Evolutionary conservation across 2,797 vertebrate genomes (phyloP), one percentile per base, ranked within the genome.

Genomic region (Sebastes elongatus): DNA sequence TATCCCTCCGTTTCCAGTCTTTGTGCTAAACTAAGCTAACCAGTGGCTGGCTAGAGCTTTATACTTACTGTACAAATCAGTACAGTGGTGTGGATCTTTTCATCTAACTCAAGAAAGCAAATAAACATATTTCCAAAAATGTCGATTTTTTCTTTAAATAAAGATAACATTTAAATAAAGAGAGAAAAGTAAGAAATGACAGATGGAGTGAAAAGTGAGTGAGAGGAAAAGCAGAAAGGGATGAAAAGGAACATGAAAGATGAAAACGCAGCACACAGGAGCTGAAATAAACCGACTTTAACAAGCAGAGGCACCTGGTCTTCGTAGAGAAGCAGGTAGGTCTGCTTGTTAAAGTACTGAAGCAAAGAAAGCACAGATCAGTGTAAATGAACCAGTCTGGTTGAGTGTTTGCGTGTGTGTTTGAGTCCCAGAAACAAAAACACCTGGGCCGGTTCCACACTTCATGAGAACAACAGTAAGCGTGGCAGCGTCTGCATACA

Each of bases 381-480:
- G 63, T 70, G 27, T 57, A 59, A 84, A 73, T 52, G 11, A 68
- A 65, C 42, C 53, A 38, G 23, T 59, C 83, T 71, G 76, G 67
- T n/a, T 20, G 23, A 9, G 56, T 35, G 74, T 67, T 64, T 46
- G 68, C 27, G 59, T 33, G 18, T 46, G 66, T 61, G 64, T 10
- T 25, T 8, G 7, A 57, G 5, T 25, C 32, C 9, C 14, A 66
- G 67, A 68, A 49, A 56, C 61, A 63, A 76, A 42, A 88, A 90
- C 89, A 91, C 84, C 80, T 87, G 86, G 85, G 81, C 55, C 74
- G 79, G 80, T 83, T 81, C 68, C 79, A 72, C 66, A 62, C 75
- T 78, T 81, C 55, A 73, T 70, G 82, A 84, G 63, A 86, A 71
- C 73, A 81, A 57, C 67, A 65, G 22, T 6, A 22, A 79, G 70